A percentile compares a stretch with the other conserved stretches of the same genome.
Conservation (phyloP, 2,888 invertebrate species). For the Polylopha cassiicola region DNA sequence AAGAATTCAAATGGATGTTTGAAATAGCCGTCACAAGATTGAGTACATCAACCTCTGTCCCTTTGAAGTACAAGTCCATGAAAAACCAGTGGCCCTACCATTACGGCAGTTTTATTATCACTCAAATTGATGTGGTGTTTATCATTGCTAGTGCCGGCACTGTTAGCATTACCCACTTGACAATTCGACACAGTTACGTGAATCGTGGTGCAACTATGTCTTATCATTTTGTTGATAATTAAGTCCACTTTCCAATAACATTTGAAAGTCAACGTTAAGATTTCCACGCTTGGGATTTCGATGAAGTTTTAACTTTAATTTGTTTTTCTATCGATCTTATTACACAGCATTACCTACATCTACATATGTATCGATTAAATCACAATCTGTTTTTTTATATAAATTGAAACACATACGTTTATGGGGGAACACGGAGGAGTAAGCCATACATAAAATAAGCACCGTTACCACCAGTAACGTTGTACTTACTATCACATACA, state of each 20-base stretch:
- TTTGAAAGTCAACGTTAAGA: constrained; percentile 13
- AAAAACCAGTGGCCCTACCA: constrained; percentile 20
- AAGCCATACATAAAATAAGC: too few relatives aligned
- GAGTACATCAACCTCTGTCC: constrained; percentile 9
- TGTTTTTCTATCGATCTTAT: too few relatives aligned
- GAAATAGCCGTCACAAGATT: too few relatives aligned
- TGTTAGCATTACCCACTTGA: constrained; percentile 22
- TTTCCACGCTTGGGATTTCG: too few relatives aligned
- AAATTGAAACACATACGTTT: too few relatives aligned
- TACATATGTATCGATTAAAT: too few relatives aligned
- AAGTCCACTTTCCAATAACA: constrained; percentile 18
- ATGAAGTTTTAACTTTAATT: too few relatives aligned
- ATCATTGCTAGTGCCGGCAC: constrained; percentile 31
- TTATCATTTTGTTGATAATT: constrained; percentile 20
- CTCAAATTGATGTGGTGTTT: constrained; percentile 42
- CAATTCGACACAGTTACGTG: constrained; percentile 27
- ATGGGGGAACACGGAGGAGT: too few relatives aligned
- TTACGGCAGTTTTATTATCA: constrained; percentile 32
- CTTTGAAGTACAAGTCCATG: constrained; percentile 9
- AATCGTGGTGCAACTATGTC: constrained; percentile 30
- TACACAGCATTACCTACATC: constrained; percentile 1
- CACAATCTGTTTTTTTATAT: too few relatives aligned
- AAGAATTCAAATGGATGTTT: too few relatives aligned
- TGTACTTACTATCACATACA: too few relatives aligned
- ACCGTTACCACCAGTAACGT: too few relatives aligned